Base-by-base conservation (phyloP, 2,797 vertebrate genomes). In the Acridotheres tristis region DNA sequence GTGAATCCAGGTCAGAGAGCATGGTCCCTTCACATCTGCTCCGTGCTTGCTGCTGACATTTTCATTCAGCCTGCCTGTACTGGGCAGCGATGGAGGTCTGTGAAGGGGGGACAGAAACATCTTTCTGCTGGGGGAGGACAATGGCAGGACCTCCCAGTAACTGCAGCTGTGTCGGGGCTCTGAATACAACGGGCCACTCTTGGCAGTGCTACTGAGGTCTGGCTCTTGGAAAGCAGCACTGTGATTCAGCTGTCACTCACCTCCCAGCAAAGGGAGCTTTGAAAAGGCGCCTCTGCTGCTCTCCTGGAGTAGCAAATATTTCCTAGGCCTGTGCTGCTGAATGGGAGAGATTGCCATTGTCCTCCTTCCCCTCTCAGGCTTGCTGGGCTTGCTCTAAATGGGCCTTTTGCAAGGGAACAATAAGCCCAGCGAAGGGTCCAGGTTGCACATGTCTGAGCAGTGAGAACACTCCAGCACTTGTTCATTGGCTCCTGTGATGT, bases 221-320 rank as follows among this genome's bases (percentile, higher is more conserved):
- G 97, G 97, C 98, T 98, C 98, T 98, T 98, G 98, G 97, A 98
- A 98, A 98, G 98, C 96, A 97, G 97, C 91, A 57, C 88, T 92
- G 96, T 97, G 97, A 99, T 99, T 99, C 98, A 99, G 97, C 98
- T 99, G 99, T 99, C 99, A 99, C 98, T 99, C 99, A 98, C 96
- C 97, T 96, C 96, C 95, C 93, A 97, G 97, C 98, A 97, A 97
- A 98, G 98, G 97, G 62, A 97, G 97, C 97, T 97, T 98, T 98
- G 98, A 98, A 97, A 98, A 98, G 98, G 96, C 98, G 74, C 91
- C 95, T 93, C 94, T 95, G 97, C 97, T 97, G 97, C 95, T 98
- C 98, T 98, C 98, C 97, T 94, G 94, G 97, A 98, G 98, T 98
- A 98, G 97, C 97, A 98, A 98, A 98, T 97, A 97, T 98, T 98